Base-by-base conservation (phyloP, 2,888 invertebrate species). In the Leptinotarsa tumamoca region DNA sequence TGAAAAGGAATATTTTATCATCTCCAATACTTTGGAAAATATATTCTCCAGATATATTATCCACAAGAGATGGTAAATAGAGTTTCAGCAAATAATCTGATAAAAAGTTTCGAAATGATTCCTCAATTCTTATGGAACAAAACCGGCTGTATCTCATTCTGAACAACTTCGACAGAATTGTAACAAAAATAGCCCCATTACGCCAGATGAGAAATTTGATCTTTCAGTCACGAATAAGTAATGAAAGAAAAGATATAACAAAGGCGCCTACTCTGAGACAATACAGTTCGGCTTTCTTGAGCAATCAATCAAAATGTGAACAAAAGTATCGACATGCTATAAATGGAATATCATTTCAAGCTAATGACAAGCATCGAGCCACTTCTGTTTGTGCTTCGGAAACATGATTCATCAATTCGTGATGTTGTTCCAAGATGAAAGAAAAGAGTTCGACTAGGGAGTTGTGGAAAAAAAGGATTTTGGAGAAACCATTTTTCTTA, bases 341-440 rank as follows among this genome's bases (percentile, higher is more conserved):
- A 74, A 74, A 70, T 69, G 74, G 66, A 69, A 72, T 43, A 72
- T 74, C 69, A 74, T 74, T 74, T 74, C 63, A 15, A n/a, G 63
- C 43, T 27, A 58, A 63, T 63, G 63, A n/a, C 58, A 63, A 15
- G 33, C 15, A 13, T 43, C n/a, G 7, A 33, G 63, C 63, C 17
- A 63, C 63, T 63, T 18, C 17, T 63, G 27, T 63, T 63, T n/a
- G 43, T 33, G 43, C 43, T 63, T 15, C 23, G 58, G 58, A 58
- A 58, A 58, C 33, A 63, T n/a, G 13, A 63, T 43, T 63, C 43
- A 63, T 63, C 63, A 63, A n/a, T 33, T 63, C n/a, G 33, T 10
- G 17, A 63, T n/a, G 7, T 43, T 33, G 63, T 43, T 63, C 10
- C 17, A 18, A 23, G 58, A 15, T 15, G 17, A 58, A 21, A 58